These are phyloP conservation scores for Leptinotarsa undecemlineata DNA, from an alignment of 1,140 invertebrate species.

Conservation along the genomic window DNA sequence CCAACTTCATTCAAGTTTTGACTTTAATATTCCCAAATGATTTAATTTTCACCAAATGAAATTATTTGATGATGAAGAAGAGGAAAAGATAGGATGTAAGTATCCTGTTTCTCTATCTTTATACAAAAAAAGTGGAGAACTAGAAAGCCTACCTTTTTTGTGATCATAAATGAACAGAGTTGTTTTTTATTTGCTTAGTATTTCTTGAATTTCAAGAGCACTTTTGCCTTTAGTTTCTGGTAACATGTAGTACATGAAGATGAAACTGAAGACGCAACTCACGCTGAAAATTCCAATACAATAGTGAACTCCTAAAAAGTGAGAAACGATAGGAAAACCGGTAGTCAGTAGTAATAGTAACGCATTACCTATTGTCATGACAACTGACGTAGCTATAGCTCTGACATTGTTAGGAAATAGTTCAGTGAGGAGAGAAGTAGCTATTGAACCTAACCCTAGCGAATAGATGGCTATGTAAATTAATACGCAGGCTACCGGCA, in stretches of 20 bases:
- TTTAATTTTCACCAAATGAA: no score
- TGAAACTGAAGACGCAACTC: neutral
- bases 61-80: no score
- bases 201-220: neutral
- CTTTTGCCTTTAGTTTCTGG: slow-evolving; percentile 18
- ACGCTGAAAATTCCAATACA: neutral
- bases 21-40: no score
- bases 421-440: neutral
- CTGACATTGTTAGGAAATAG: neutral
- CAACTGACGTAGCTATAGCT: neutral
- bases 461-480: neutral
- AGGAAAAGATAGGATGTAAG: no score
- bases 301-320: slow-evolving; percentile 9
- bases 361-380: neutral
- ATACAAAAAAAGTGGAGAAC: no score
- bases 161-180: no score
- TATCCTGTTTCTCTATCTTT: no score
- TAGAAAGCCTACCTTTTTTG: no score
- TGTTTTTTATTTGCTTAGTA: neutral
- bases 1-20: no score
- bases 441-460: slow-evolving; percentile 6
- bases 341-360: neutral
- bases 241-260: slow-evolving; percentile 3
- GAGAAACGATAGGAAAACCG: neutral
- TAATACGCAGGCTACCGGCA: neutral